Base-by-base conservation (phyloP, 92 coral and sea anemone genomes). In the Montipora capitata region DNA sequence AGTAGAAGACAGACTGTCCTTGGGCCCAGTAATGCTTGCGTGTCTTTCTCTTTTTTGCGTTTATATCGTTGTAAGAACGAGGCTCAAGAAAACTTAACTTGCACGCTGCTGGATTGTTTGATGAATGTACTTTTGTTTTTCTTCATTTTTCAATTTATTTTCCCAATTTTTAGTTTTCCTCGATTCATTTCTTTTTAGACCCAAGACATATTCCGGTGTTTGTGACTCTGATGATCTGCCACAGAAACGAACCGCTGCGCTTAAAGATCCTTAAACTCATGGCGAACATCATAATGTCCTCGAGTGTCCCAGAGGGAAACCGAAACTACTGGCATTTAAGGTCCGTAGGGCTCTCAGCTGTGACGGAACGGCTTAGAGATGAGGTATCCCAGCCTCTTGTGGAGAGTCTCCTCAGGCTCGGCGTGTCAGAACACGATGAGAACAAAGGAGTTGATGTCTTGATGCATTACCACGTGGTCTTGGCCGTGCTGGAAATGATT, bases 401-500 rank as follows among this genome's bases (percentile, higher is more conserved):
- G 44, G 74, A 72, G 74, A 90, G 93, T 43, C 83, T 95, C 59
- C 85, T 95, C 77, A 82, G 78, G 71, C 93, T 95, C 3, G 96
- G 92, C 20, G 98, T 93, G 38, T 83, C 94, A 9, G 96, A 91
- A 58, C 17, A 88, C 18, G 87, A 88, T 58, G 95, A 93, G 56
- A 93, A 73, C 76, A 95, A 91, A 58, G 98, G 98, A 12, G 90
- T 95, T 9, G 93, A 91, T 17, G 96, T 96, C 51, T 96, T 94
- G 82, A 98, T 93, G n/a, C 90, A 97, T 77, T 97, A 89, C 81
- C 91, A 92, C 83, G 93, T 96, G 76, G 98, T 97, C 20, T 66
- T 97, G 80, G 94, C 99, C 38, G 98, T 97, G 85, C 91, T 95
- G 18, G 88, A 91, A 51, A 80, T 95, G 98, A 91, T 95, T 76